Conservation (phyloP, 2,888 invertebrate genomes). For the Pocota personata region DNA sequence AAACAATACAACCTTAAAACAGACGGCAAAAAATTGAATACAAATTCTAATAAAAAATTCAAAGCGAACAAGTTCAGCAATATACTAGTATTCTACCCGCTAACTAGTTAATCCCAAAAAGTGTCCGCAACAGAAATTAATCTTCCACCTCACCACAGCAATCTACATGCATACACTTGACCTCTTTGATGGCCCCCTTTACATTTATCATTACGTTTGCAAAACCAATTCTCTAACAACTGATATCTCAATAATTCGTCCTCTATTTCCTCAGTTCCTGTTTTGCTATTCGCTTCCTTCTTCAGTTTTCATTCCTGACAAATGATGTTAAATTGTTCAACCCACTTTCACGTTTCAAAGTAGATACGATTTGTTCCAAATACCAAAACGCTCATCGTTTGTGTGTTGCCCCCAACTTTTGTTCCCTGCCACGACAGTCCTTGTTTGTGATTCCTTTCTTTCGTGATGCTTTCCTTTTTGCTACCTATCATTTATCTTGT, state of each 20-base stretch:
- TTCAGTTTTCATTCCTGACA: conserved; percentile 48
- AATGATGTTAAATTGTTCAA: conserved; percentile 73
- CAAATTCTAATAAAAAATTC: neutral
- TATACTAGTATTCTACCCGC: neutral
- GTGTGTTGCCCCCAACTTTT: conserved; percentile 56
- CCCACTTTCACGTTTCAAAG: conserved; percentile 69
- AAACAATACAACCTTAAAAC: too few species aligned
- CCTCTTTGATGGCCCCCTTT: conserved; percentile 9
- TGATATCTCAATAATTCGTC: conserved; percentile 73
- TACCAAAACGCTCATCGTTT: conserved; percentile 68
- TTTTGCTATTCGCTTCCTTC: conserved; percentile 18
- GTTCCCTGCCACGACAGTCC: conserved; percentile 50
- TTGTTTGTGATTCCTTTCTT: conserved; percentile 68
- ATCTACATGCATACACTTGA: neutral
- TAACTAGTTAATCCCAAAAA: conserved; percentile 30
- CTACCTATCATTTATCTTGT: conserved; percentile 71
- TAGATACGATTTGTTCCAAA: conserved; percentile 69
- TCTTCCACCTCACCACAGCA: neutral
- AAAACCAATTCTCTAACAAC: conserved; percentile 64
- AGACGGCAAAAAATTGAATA: too few species aligned
- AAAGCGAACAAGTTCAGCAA: neutral
- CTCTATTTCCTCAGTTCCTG: conserved; percentile 6
- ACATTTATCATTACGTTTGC: conserved; percentile 68
- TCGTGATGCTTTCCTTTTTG: conserved; percentile 64
- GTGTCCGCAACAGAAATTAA: conserved; percentile 35